These are phyloP conservation scores for Ecliptopera silaceata DNA, from an alignment of 2,888 invertebrate genomes.

Conservation along the genomic window DNA sequence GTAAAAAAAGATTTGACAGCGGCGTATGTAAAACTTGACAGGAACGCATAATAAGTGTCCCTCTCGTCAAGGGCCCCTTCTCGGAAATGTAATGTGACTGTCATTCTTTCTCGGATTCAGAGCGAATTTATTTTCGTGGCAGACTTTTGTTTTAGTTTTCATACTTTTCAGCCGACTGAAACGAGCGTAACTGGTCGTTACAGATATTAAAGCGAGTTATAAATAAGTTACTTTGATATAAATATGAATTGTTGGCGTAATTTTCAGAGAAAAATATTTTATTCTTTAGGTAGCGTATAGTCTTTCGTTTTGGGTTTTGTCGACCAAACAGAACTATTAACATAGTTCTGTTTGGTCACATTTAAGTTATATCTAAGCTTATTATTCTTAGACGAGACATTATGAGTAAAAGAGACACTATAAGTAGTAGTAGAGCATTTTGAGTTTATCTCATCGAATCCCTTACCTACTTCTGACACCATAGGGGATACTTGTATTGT, in stretches of 20 bases:
- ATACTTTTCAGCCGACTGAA: slow-evolving; percentile 29
- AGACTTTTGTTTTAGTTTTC: slow-evolving; percentile 35
- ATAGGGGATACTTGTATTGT: too few species aligned
- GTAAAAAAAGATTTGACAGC: slow-evolving; percentile 31
- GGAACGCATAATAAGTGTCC: slow-evolving; percentile 38
- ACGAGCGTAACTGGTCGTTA: slow-evolving; percentile 14
- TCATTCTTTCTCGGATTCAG: slow-evolving; percentile 29
- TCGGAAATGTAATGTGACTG: slow-evolving; percentile 33
- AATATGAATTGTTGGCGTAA: slow-evolving; percentile 4
- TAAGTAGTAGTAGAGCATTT: too few species aligned
- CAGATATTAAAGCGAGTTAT: slow-evolving; percentile 7
- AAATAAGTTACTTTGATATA: slow-evolving; percentile 12
- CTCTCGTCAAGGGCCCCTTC: slow-evolving; percentile 39
- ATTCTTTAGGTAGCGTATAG: neutral
- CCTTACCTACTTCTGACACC: too few species aligned
- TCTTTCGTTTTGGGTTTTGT: neutral
- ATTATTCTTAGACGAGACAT: too few species aligned
- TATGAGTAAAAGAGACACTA: too few species aligned
- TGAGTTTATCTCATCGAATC: too few species aligned
- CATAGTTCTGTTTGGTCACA: too few species aligned
- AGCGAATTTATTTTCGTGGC: slow-evolving; percentile 28
- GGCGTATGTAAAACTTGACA: slow-evolving; percentile 39
- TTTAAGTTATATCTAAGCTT: too few species aligned
- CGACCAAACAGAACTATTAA: too few species aligned
- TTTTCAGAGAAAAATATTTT: neutral